Base-by-base conservation (phyloP, 2,797 vertebrate species). In the Synanceia verrucosa region DNA sequence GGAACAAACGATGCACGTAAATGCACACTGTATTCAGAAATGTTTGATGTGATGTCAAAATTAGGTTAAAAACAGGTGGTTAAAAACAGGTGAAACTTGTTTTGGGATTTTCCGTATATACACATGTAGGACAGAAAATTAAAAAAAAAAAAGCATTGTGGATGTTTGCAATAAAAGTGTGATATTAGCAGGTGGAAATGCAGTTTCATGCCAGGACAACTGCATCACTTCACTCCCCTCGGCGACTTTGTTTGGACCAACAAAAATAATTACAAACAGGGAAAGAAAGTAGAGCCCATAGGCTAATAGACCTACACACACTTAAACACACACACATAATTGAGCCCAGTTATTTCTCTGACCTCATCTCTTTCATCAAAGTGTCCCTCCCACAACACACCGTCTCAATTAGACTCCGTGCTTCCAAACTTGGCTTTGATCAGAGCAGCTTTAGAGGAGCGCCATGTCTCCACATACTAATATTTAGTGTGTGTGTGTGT, bases 341-440 rank as follows among this genome's bases (percentile, higher is more conserved):
- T 78, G 70, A 81, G 81, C 60, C 65, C 76, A 85, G 78, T 83
- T 65, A 74, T 65, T 75, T 57, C 36, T 50, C 59, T 79, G 84
- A 87, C 83, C 61, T 85, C 88, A 82, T 85, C 82, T 71, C 81
- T 84, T 86, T 81, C 82, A 87, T 83, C 81, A 56, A 37, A 55
- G 65, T 58, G 50, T 68, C 79, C 82, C 67, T 74, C 78, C 75
- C 72, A 68, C 81, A 64, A 66, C 82, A 86, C 84, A 82, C 87
- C 75, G 73, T 82, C 84, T 89, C 82, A 87, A 85, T 88, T 86
- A 89, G 67, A 88, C 26, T 10, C 24, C 59, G 61, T 73, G 78
- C 78, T 82, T 78, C 70, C 44, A 68, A 83, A 84, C 72, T 76
- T 61, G 21, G 83, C 91, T 92, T 92, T 92, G 91, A 93, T 94